These are phyloP conservation scores for Seladonia tumulorum DNA, from an alignment of 2,888 invertebrate genomes.

Conservation along the genomic window DNA sequence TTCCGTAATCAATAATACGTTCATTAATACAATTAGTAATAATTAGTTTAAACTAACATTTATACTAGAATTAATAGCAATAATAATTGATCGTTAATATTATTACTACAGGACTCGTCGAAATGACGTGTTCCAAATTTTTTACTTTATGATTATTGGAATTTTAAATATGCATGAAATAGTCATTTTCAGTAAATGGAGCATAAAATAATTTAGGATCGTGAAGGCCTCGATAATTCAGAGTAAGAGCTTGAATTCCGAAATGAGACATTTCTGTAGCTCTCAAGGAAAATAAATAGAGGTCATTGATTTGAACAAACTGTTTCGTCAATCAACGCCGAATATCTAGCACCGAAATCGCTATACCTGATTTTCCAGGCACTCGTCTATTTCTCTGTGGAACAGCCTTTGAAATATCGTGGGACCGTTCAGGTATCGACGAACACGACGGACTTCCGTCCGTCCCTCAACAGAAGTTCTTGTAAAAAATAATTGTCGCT, in stretches of 20 bases:
- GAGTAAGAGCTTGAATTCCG: not conserved
- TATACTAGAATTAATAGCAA: too few relatives aligned
- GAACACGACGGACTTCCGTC: constrained; percentile 56
- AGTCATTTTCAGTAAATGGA: too few relatives aligned
- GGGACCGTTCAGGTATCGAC: constrained; percentile 59
- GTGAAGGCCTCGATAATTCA: too few relatives aligned
- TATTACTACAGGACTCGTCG: too few relatives aligned
- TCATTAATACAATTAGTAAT: too few relatives aligned
- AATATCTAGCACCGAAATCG: constrained; percentile 14
- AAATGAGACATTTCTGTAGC: not conserved
- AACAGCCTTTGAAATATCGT: constrained; percentile 56
- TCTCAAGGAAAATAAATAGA: not conserved
- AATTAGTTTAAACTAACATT: too few relatives aligned
- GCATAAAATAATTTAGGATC: too few relatives aligned
- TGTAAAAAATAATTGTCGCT: constrained; percentile 58
- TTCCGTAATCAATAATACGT: too few relatives aligned
- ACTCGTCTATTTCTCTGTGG: constrained; percentile 1
- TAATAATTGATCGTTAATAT: too few relatives aligned
- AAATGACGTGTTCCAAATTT: too few relatives aligned
- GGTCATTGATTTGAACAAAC: not conserved
- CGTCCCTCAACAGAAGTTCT: constrained; percentile 64
- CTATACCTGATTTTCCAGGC: constrained; percentile 31
- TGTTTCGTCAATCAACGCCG: constrained; percentile 31
- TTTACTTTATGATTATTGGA: not conserved
- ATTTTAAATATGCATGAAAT: not conserved